Conservation (phyloP, 2,113 vertebrate genomes). For the Otolemur garnettii region DNA sequence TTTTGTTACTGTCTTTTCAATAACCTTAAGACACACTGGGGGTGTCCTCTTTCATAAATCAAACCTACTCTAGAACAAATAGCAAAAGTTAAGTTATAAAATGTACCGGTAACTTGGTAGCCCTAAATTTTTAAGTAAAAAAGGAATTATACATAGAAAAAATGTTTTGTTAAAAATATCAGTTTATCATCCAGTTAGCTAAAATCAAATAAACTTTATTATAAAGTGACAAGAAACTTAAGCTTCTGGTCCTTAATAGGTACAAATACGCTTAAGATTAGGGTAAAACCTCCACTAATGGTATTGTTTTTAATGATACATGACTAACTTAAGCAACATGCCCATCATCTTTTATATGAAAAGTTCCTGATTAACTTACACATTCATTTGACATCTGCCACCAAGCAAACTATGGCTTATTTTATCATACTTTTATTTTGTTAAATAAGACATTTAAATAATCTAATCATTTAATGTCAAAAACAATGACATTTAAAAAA, state of each 20-base stretch:
- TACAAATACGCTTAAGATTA: background rate
- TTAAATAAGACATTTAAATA: slow-evolving; percentile 36
- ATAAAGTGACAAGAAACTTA: background rate
- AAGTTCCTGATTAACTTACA: background rate
- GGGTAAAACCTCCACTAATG: background rate
- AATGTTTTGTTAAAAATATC: background rate
- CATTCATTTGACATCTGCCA: background rate
- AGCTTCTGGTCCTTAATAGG: background rate
- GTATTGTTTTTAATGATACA: background rate
- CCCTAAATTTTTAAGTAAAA: slow-evolving; percentile 16
- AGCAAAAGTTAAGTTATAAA: slow-evolving; percentile 62
- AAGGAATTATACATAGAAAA: background rate
- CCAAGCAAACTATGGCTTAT: slow-evolving; percentile 20
- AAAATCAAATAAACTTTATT: background rate
- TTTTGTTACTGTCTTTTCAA: background rate
- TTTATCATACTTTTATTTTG: slow-evolving; percentile 37
- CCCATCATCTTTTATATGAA: background rate
- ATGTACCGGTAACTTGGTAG: background rate
- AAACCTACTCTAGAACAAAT: slow-evolving; percentile 3
- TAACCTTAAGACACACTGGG: background rate
- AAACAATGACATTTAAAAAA: slow-evolving; percentile 24
- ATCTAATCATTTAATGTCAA: background rate
- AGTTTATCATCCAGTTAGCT: background rate
- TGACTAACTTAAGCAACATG: background rate
- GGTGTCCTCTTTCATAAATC: slow-evolving; percentile 40